Percentiles rank a stretch among this genome's conserved stretches.
Evolutionary conservation across 2,888 invertebrate species (phyloP).

Genomic region (Yponomeuta sedellus): DNA sequence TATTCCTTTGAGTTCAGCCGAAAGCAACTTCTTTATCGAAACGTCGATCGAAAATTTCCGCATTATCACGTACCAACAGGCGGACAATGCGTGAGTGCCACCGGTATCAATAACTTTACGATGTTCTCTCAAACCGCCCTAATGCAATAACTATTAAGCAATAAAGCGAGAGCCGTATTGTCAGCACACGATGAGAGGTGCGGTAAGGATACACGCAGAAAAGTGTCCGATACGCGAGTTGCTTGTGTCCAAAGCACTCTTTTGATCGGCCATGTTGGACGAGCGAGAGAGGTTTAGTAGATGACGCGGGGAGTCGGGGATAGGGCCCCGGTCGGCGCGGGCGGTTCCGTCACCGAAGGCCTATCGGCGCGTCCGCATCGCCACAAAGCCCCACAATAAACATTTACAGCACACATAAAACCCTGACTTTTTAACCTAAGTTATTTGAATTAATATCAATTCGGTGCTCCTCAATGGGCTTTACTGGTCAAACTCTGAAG

Average conservation of each 20-base stretch:
- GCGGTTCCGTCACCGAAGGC: constrained; percentile 43
- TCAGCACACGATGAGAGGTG: constrained; percentile 8
- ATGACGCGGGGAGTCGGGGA: neutral
- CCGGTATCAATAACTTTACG: constrained; percentile 17
- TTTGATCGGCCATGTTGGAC: neutral
- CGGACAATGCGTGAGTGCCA: constrained; percentile 11
- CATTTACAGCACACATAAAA: constrained; percentile 74
- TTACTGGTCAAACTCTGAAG: constrained; percentile 75
- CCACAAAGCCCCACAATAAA: constrained; percentile 75
- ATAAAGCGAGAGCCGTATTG: constrained; percentile 13
- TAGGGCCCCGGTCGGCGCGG: constrained; percentile 22
- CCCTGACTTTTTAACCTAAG: constrained; percentile 75
- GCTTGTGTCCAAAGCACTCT: neutral
- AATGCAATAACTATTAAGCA: constrained; percentile 16
- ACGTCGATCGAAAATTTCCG: neutral
- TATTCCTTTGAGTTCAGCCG: neutral
- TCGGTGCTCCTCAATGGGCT: constrained; percentile 76
- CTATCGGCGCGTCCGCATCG: constrained; percentile 71
- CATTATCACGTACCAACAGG: neutral
- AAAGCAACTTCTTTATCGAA: neutral
- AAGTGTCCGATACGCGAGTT: neutral
- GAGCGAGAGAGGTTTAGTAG: neutral
- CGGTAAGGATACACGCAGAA: constrained; percentile 3
- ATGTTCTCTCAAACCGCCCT: constrained; percentile 12
- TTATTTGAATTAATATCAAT: constrained; percentile 77